A percentile compares a stretch with the other conserved stretches of the same genome.
phyloP scores from a whole-genome alignment of 2,113 vertebrate genomes.

The Antidorcas marsupialis region DNA sequence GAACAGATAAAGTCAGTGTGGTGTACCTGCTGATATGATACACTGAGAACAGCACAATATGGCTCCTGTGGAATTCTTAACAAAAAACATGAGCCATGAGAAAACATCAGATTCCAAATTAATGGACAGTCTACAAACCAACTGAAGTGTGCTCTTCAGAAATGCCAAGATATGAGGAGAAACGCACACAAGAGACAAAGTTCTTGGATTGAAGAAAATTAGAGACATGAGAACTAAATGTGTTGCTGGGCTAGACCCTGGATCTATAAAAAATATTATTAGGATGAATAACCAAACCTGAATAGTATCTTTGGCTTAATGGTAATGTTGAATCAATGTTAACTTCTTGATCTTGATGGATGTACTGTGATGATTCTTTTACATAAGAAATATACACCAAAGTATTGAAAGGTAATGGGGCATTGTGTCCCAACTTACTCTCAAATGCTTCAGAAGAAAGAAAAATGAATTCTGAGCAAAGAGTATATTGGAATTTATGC shows the following conservation, averaged over 20 bases:
- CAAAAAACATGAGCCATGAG: neutral
- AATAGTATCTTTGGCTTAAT: neutral
- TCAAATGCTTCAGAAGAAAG: neutral
- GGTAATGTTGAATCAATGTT: neutral
- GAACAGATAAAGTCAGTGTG: neutral
- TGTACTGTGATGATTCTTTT: neutral
- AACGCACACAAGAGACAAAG: neutral
- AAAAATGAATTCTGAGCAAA: neutral
- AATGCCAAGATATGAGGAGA: neutral
- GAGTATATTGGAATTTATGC: neutral
- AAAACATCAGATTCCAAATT: neutral
- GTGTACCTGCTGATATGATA: neutral
- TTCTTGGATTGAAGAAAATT: neutral
- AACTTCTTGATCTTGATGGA: neutral
- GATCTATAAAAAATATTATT: neutral
- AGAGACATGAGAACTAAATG: neutral
- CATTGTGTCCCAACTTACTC: neutral
- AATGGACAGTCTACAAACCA: neutral
- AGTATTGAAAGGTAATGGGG: neutral
- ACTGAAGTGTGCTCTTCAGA: neutral
- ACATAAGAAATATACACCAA: neutral
- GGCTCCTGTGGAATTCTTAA: neutral
- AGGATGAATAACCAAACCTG: neutral
- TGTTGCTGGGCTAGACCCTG: neutral
- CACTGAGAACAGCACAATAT: neutral